These are phyloP conservation scores for Saccopteryx bilineata DNA, from an alignment of 2,113 vertebrate genomes.

Conservation along the genomic window DNA sequence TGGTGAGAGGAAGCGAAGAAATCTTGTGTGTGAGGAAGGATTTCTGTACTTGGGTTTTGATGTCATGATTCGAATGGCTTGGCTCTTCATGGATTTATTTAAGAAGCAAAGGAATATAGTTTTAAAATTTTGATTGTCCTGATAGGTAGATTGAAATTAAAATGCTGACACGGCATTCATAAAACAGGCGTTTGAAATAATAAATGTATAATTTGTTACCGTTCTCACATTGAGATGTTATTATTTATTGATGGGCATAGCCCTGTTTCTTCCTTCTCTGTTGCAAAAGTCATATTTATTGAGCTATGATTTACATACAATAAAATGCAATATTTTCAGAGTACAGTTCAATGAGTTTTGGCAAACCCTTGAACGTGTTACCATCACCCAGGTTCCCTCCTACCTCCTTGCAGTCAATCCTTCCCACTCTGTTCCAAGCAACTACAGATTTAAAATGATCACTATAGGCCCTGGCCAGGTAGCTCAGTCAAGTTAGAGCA, in stretches of 20 bases:
- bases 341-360: neutral
- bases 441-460: neutral
- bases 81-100: conserved; percentile 34
- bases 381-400: neutral
- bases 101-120: neutral
- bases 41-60: neutral
- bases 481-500: no score
- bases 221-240: neutral
- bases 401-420: neutral
- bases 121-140: conserved; percentile 49
- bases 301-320: neutral
- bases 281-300: conserved; percentile 3
- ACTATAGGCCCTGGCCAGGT: neutral
- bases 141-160: conserved; percentile 41
- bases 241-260: neutral
- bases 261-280: neutral
- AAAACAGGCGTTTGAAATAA: conserved; percentile 29
- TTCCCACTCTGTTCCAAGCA: neutral
- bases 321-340: neutral
- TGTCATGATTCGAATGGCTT: conserved; percentile 36
- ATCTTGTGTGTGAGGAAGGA: neutral
- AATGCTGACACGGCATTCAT: conserved; percentile 20
- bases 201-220: neutral
- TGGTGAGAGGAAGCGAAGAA: conserved; percentile 40
- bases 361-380: neutral